Evolutionary conservation across 2,113 vertebrate genomes (phyloP), one percentile per base, ranked within the genome.

Genomic region (Stegastes partitus): DNA sequence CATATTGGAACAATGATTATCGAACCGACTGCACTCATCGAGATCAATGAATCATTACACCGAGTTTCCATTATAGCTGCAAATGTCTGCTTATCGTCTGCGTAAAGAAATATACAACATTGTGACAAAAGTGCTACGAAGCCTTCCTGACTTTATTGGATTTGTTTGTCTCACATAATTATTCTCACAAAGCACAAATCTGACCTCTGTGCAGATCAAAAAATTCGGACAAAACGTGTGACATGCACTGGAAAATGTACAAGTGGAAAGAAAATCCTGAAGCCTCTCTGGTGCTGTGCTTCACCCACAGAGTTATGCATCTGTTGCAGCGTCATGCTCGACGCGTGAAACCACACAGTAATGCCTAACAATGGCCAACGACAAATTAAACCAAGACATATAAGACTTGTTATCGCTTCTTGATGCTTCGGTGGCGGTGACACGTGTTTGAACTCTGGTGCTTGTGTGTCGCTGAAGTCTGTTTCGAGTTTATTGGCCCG

Each of bases 401-500:
- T 7, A 31, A 37, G 28, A 9, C 49, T 31, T 55, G 66, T 42
- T 51, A 61, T 68, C 14, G 4, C 31, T 42, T 53, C 22, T 44
- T 66, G 4, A 21, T 28, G 62, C 23, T 21, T 54, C 1, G 1
- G 8, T 51, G 19, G 23, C 22, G 21, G 57, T 51, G 63, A 64
- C 68, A 72, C 63, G 45, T 49, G 34, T 67, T 45, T 47, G 65
- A 78, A 69, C 69, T 73, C 62, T 66, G 14, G 18, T 65, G 51
- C 39, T 1, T 68, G 37, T 76, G 19, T 18, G 61, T 58, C 37
- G 8, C 28, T 45, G 55, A 57, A 47, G 64, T 76, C 71, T 76
- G 74, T 71, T 64, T 59, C 23, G 19, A 82, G 73, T 83, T 79
- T 77, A 44, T 28, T 79, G 71, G 74, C 68, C 68, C 68, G 26